These are phyloP conservation scores for Campoplex capitator DNA, from an alignment of 2,888 invertebrate species.

Conservation along the genomic window DNA sequence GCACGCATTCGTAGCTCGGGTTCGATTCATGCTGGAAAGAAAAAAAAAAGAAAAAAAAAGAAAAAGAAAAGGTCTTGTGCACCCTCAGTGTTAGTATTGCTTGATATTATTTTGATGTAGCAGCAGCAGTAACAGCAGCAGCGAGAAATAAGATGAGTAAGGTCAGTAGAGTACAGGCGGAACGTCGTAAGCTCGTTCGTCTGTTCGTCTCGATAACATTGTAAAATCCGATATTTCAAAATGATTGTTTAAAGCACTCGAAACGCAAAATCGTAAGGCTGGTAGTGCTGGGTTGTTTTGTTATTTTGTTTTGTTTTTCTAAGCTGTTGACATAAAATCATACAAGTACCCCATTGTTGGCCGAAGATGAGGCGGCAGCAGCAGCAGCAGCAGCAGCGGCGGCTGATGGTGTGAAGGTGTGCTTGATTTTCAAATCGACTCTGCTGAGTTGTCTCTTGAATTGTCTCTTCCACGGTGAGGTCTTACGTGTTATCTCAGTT, in stretches of 20 bases:
- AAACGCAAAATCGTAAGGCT: slow-evolving; percentile 32
- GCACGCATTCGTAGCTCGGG: slow-evolving; percentile 37
- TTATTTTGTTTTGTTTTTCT: slow-evolving; percentile 59
- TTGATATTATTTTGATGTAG: slow-evolving; percentile 23
- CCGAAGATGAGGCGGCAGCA: slow-evolving; percentile 71
- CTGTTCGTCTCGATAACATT: background rate
- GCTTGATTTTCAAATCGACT: slow-evolving; percentile 91
- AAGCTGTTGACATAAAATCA: slow-evolving; percentile 68
- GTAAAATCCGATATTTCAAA: background rate
- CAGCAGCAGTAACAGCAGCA: slow-evolving; percentile 23
- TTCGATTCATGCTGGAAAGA: slow-evolving; percentile 44
- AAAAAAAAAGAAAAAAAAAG: background rate
- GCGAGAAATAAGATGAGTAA: slow-evolving; percentile 19
- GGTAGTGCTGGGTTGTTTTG: slow-evolving; percentile 36
- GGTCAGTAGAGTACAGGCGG: background rate
- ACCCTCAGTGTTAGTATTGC: slow-evolving; percentile 30
- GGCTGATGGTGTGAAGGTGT: slow-evolving; percentile 85
- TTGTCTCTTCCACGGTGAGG: slow-evolving; percentile 89
- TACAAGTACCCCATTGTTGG: slow-evolving; percentile 83
- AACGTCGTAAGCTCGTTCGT: slow-evolving; percentile 39
- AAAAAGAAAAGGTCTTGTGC: slow-evolving; percentile 27
- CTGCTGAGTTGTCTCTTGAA: slow-evolving; percentile 93
- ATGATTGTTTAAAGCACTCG: slow-evolving; percentile 17
- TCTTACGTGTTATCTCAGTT: slow-evolving; percentile 76
- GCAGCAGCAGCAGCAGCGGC: too few species aligned